Percentiles rank a stretch among this genome's conserved stretches.
phyloP scores from a whole-genome alignment of 2,113 vertebrate genomes.

The Hassar affinis region DNA sequence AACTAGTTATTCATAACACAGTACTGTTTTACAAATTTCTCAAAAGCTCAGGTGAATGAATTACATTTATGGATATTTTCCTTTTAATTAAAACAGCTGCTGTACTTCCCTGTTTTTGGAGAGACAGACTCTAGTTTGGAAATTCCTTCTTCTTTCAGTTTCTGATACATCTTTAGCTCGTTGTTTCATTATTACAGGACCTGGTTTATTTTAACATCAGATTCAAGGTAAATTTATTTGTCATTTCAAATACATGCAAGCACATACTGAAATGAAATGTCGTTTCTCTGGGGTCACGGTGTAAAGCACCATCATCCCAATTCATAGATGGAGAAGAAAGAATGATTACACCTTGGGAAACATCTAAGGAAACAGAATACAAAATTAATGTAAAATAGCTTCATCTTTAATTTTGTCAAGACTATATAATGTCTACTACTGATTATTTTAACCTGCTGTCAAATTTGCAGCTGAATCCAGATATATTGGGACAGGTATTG shows the following conservation, averaged over 20 bases:
- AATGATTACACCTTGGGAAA: neutral
- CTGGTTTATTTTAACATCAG: neutral
- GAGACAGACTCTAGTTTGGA: neutral
- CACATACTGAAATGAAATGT: too few species aligned
- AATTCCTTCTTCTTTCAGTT: neutral
- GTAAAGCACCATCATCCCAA: too few species aligned
- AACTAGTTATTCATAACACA: neutral
- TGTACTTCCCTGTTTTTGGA: neutral
- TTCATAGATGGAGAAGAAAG: too few species aligned
- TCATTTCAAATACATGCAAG: too few species aligned
- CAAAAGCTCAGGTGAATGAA: neutral
- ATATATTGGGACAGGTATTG: neutral
- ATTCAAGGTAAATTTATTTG: too few species aligned
- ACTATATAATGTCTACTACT: neutral
- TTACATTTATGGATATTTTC: neutral
- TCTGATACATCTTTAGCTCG: neutral
- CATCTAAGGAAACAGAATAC: neutral
- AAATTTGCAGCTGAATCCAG: neutral
- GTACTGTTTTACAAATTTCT: neutral
- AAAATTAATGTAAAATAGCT: neutral
- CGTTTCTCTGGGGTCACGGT: too few species aligned
- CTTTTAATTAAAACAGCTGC: neutral
- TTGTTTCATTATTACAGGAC: neutral
- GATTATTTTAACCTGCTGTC: neutral
- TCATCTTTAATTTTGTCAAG: neutral